Evolutionary conservation across 1,140 invertebrate genomes (phyloP), one percentile per base, ranked within the genome.

Genomic region (Sipha flava): DNA sequence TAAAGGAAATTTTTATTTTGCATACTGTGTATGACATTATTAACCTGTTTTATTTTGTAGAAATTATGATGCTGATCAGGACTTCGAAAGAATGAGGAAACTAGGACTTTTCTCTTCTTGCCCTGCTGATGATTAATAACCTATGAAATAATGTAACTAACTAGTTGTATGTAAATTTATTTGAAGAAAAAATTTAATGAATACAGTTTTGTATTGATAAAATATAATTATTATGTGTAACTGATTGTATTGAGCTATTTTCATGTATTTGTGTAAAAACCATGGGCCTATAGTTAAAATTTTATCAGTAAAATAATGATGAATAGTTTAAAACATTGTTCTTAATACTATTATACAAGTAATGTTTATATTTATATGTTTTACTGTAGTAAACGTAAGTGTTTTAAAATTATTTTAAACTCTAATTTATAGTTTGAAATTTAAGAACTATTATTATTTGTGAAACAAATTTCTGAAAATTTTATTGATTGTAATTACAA

Each of bases 81-180:
- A 85, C 29, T 85, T 86, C 29, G 82, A 88, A 81, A 84, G 83
- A 45, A 88, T 88, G 87, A 84, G 83, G 34, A 84, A 85, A 45
- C 82, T 85, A 80, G 88, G 87, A 73, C 82, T 88, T 49, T 85
- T 89, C 82, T 84, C 86, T 37, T 86, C 86, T 23, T 82, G 77
- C 21, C 70, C 70, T 14, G 57, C 77, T 9, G 80, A 81, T 49
- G 81, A 81, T 77, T 81, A 80, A 31, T 57, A 23, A 31, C 31
- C 5, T 59, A 23, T 75, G 14, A 18, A 59, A 80, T 52, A n/a
- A 79, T 59, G 77, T 81, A 83, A 49, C 29, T 64, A 81, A 62
- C 10, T 47, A 47, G 66, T 80, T 81, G 75, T 80, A 40, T 79
- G 43, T 82, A 79, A 23, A 77, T 73, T 29, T 26, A 47, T 70